phyloP scores from a whole-genome alignment of 1,140 invertebrate species.

The Parasteatoda tepidariorum region DNA sequence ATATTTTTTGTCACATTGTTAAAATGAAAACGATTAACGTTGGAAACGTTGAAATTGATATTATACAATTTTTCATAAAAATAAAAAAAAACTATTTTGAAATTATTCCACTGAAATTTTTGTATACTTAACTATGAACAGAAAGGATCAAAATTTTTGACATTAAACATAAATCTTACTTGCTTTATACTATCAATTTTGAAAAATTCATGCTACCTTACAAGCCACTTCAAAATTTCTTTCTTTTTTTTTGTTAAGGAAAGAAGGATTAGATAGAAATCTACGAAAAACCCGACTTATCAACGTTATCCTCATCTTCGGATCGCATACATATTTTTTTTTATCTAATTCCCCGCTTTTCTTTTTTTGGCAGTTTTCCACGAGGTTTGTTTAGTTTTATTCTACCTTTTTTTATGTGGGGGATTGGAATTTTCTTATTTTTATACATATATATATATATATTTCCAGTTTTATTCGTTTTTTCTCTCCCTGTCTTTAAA shows the following conservation, averaged over 20 bases:
- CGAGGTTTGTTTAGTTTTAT: slow-evolving; percentile 57
- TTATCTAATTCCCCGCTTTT: slow-evolving; percentile 3
- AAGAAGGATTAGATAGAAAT: slow-evolving; percentile 34
- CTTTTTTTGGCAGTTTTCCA: slow-evolving; percentile 52
- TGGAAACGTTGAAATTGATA: too few species aligned
- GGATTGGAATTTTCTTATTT: slow-evolving; percentile 47
- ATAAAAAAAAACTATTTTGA: too few species aligned
- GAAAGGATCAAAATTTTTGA: background rate
- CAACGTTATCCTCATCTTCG: slow-evolving; percentile 54
- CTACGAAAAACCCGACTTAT: slow-evolving; percentile 43
- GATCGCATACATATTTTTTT: slow-evolving; percentile 32
- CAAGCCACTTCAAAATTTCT: background rate
- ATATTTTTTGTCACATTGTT: too few species aligned
- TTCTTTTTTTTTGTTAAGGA: slow-evolving; percentile 18
- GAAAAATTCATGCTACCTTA: background rate
- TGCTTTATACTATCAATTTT: background rate
- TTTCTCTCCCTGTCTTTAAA: background rate
- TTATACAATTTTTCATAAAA: too few species aligned
- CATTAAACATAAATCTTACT: background rate
- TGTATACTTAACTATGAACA: background rate
- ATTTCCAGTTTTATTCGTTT: slow-evolving; percentile 9
- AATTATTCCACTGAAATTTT: background rate
- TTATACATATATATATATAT: too few species aligned
- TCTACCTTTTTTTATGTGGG: slow-evolving; percentile 51
- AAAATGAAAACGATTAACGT: too few species aligned